Percentiles rank a stretch among this genome's conserved stretches.
Evolutionary conservation across 2,888 invertebrate genomes (phyloP).

Genomic region (Rotaria magnacalcarata): DNA sequence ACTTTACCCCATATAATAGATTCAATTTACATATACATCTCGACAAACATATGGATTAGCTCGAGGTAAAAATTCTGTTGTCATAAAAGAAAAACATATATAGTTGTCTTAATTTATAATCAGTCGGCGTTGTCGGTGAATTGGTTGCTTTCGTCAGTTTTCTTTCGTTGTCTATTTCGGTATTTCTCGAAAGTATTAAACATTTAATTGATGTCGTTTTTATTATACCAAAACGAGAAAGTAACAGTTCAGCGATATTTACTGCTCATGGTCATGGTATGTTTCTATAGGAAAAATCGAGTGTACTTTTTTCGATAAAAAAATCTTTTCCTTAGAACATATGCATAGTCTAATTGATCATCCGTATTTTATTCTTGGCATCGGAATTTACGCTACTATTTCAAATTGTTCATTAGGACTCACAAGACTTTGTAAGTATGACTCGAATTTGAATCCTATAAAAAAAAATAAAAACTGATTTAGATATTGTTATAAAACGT

Average conservation of each 20-base stretch:
- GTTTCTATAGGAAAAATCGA: too few species aligned
- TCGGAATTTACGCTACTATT: neutral
- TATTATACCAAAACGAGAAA: conserved; percentile 4
- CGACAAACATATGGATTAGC: conserved; percentile 5
- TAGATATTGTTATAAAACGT: neutral
- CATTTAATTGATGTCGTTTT: neutral
- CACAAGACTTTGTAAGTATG: neutral
- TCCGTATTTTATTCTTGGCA: neutral
- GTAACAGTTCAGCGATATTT: neutral
- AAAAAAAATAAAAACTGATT: too few species aligned
- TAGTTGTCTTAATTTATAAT: neutral
- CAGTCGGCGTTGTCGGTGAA: conserved; percentile 32
- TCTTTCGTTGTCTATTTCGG: conserved; percentile 9
- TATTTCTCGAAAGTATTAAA: conserved; percentile 28
- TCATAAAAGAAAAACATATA: too few species aligned
- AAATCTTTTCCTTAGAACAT: neutral
- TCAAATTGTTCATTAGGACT: neutral
- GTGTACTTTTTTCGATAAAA: too few species aligned
- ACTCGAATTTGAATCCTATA: too few species aligned
- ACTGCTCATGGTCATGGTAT: conserved; percentile 31
- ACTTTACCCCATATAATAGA: neutral
- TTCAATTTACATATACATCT: neutral
- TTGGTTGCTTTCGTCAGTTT: conserved; percentile 27
- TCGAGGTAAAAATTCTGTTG: neutral
- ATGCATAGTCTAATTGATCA: conserved; percentile 1